A percentile compares a stretch with the other conserved stretches of the same genome.
phyloP scores from a whole-genome alignment of 2,888 invertebrate species.

The Catotricha subobsoleta region DNA sequence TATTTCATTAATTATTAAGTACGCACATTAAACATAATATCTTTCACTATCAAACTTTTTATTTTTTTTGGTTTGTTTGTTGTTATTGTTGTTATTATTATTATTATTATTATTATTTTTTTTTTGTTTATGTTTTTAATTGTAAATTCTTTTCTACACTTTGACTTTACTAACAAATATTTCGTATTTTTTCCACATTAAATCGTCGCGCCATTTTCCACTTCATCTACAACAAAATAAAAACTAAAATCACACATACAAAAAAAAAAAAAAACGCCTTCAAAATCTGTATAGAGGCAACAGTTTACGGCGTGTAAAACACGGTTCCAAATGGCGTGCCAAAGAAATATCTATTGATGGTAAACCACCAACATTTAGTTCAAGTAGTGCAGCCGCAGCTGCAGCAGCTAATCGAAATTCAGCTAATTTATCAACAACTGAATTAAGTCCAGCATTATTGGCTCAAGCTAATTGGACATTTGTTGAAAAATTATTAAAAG shows the following conservation, averaged over 20 bases:
- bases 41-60: background rate
- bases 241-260: slow-evolving; percentile 10
- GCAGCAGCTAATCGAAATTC: slow-evolving; percentile 22
- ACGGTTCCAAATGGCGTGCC: slow-evolving; percentile 40
- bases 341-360: slow-evolving; percentile 40
- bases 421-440: slow-evolving; percentile 24
- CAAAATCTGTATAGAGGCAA: too few species aligned
- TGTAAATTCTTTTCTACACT: background rate
- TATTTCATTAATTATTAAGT: too few species aligned
- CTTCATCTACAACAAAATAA: slow-evolving; percentile 5
- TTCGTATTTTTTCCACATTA: slow-evolving; percentile 3
- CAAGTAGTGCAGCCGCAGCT: slow-evolving; percentile 6
- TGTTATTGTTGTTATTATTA: background rate
- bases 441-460: slow-evolving; percentile 64
- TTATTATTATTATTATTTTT: background rate
- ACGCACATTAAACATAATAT: too few species aligned
- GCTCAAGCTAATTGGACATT: slow-evolving; percentile 97
- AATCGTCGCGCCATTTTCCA: slow-evolving; percentile 2
- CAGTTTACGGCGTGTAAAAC: slow-evolving; percentile 43
- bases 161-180: background rate
- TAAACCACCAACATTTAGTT: slow-evolving; percentile 19
- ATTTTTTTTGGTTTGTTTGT: background rate
- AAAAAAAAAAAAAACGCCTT: too few species aligned
- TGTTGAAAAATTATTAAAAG: slow-evolving; percentile 91
- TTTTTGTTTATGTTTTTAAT: background rate